A percentile compares a stretch with the other conserved stretches of the same genome.
phyloP scores from a whole-genome alignment of 1,140 invertebrate species.

The Diorhabda sublineata region DNA sequence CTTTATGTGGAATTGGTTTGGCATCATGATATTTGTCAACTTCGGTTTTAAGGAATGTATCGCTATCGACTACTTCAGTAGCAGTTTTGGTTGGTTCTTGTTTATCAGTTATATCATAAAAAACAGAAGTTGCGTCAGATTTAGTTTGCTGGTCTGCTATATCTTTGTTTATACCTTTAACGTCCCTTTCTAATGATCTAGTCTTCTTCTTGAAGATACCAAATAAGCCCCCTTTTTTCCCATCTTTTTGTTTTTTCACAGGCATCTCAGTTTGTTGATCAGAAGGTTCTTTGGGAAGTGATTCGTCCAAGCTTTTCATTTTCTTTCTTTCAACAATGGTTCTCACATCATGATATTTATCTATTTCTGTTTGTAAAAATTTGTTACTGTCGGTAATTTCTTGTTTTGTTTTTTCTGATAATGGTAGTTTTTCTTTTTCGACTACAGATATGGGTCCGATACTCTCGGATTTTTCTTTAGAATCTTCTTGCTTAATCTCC shows the following conservation, averaged over 20 bases:
- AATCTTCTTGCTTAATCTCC: neutral
- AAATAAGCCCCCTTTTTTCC: conserved; percentile 14
- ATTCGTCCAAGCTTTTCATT: neutral
- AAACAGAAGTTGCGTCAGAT: neutral
- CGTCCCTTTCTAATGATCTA: neutral
- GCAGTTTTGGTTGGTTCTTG: neutral
- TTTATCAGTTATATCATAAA: neutral
- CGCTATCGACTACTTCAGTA: conserved; percentile 2
- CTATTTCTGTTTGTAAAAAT: conserved; percentile 19
- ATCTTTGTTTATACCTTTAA: neutral
- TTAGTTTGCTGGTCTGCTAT: neutral
- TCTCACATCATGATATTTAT: conserved; percentile 21
- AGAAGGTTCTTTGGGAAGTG: neutral
- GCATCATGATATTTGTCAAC: conserved; percentile 25
- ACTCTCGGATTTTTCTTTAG: too few relatives aligned
- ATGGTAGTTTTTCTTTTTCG: neutral
- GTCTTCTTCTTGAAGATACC: conserved; percentile 4
- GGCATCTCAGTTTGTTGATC: neutral
- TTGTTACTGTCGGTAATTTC: conserved; percentile 15
- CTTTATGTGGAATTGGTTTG: neutral
- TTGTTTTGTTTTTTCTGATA: neutral
- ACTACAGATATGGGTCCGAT: neutral
- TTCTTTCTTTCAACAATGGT: neutral
- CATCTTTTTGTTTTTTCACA: conserved; percentile 9
- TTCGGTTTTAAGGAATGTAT: conserved; percentile 22